Evolutionary conservation across 1,140 invertebrate species (phyloP), one percentile per base, ranked within the genome.

Genomic region (Euwallacea similis): DNA sequence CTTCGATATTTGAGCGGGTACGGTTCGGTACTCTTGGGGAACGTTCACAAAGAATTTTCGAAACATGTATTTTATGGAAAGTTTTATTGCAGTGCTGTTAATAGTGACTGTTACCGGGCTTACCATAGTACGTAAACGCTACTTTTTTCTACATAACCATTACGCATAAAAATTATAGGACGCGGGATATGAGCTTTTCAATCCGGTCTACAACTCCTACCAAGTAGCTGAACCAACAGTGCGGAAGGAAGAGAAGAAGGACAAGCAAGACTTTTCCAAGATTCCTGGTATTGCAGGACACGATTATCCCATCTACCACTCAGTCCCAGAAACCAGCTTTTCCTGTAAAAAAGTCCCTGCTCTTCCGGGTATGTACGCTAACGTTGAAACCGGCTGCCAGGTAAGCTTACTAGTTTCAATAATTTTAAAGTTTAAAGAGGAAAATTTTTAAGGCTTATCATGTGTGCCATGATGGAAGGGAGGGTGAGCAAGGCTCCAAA

Each of bases 341-440:
- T 88, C 88, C 9, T 94, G 93, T 77, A 84, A 86, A 53, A 82
- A 89, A 70, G 91, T 93, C 53, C 91, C 91, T 2, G 87, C 87
- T 11, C 85, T 88, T 62, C 92, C 92, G 54, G 93, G 93, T 71
- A 94, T 94, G 87, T 95, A 94, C 78, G 93, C 93, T 9, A 93
- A 94, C 76, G 87, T 93, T 0, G 92, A 94, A 82, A 93, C 92
- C 68, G 91, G 91, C 62, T 94, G 92, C 76, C 93, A 95, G 86
- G 90, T 64, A 64, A 79, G 75, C 74, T 69, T 41, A 15, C 44
- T 56, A 64, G 59, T 69, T 59, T 42, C 13, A 68, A 60, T 58
- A 0, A 58, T 60, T 59, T 44, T 50, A 46, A 60, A 21, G n/a
- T 50, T 50, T 50, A 2, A 61, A 41, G 3, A 42, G 7, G 3